A percentile compares a stretch with the other conserved stretches of the same genome.
These are phyloP conservation scores for Mythimna impura DNA, from an alignment of 2,888 invertebrate genomes.

Conservation along the genomic window DNA sequence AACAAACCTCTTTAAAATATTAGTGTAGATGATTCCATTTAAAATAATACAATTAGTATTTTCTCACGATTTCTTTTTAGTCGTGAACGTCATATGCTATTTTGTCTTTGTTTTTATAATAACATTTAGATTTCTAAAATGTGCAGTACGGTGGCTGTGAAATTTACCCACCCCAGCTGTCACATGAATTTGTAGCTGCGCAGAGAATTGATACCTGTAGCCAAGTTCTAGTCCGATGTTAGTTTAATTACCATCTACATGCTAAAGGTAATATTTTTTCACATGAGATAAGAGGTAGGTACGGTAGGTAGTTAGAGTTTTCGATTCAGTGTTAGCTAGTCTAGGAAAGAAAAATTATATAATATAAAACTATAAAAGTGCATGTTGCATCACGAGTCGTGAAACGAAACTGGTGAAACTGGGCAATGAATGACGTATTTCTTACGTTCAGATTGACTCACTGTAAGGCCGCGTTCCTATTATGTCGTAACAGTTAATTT, in stretches of 20 bases:
- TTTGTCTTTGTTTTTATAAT: too few species aligned
- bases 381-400: slow-evolving; percentile 29
- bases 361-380: neutral
- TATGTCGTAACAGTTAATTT: too few species aligned
- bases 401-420: neutral
- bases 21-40: too few species aligned
- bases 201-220: neutral
- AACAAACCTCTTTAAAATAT: too few species aligned
- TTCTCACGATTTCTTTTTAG: too few species aligned
- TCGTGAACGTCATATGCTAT: too few species aligned
- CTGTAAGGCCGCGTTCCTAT: neutral
- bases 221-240: neutral
- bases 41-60: too few species aligned
- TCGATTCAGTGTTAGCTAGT: neutral
- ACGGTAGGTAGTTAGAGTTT: neutral
- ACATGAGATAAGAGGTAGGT: too few species aligned
- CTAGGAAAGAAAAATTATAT: neutral
- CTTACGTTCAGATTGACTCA: slow-evolving; percentile 26
- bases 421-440: slow-evolving; percentile 30
- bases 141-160: too few species aligned
- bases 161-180: neutral
- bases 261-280: too few species aligned
- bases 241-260: neutral
- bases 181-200: neutral
- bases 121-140: too few species aligned